Evolutionary conservation across 2,113 vertebrate species (phyloP).

Genomic region (Rhabdomys dilectus): DNA sequence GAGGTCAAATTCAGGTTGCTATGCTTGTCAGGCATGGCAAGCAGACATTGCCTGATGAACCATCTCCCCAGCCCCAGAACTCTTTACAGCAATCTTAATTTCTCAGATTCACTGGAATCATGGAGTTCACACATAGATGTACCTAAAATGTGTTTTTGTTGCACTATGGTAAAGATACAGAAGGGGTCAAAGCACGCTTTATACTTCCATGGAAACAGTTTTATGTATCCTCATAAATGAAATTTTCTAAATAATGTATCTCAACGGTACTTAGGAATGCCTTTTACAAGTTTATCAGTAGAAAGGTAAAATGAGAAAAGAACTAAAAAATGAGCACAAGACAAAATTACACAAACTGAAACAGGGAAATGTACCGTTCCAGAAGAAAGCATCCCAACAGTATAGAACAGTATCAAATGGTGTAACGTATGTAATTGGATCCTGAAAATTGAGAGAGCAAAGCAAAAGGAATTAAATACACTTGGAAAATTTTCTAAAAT

Average conservation of each 20-base stretch:
- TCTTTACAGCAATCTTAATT: not conserved
- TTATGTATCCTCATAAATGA: not conserved
- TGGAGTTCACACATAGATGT: not conserved
- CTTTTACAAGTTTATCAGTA: not conserved
- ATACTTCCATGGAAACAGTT: not conserved
- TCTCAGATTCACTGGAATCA: not conserved
- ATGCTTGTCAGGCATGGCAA: not conserved
- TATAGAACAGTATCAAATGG: not conserved
- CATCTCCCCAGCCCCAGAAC: not conserved
- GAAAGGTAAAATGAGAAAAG: not conserved
- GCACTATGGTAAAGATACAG: not conserved
- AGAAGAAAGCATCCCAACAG: not conserved
- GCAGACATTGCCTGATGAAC: not conserved
- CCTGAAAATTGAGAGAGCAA: not conserved
- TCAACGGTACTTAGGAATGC: not conserved
- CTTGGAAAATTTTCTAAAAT: not conserved
- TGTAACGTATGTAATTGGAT: not conserved
- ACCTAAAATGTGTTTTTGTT: not conserved
- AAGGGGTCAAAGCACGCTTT: not conserved
- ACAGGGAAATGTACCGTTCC: not conserved
- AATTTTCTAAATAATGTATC: not conserved
- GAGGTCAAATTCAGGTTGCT: not conserved
- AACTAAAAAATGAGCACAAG: not conserved
- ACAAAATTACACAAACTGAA: not conserved
- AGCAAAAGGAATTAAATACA: not conserved